Evolutionary conservation across 2,113 vertebrate species (phyloP).

Genomic region (Pipra filicauda): DNA sequence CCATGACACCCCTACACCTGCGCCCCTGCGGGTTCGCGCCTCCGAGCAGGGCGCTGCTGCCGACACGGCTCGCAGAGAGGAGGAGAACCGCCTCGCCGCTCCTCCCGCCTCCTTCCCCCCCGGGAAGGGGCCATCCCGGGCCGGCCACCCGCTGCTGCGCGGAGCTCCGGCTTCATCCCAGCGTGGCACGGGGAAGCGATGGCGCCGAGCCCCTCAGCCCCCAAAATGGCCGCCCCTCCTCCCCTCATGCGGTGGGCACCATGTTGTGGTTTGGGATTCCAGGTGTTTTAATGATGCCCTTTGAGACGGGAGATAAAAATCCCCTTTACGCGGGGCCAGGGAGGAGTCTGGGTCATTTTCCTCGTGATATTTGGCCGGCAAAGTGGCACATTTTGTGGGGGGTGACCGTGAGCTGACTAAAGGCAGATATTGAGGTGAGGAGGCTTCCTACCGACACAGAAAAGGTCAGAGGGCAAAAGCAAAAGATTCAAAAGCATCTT

Average conservation of each 20-base stretch:
- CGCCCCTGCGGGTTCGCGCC: not conserved
- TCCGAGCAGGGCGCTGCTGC: not conserved
- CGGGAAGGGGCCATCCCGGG: accelerated
- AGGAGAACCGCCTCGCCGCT: accelerated
- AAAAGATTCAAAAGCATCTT: not conserved
- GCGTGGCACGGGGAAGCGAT: accelerated
- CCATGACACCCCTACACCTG: accelerated
- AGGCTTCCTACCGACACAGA: accelerated
- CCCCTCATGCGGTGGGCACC: accelerated
- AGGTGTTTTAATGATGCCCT: not conserved
- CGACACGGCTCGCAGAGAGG: accelerated
- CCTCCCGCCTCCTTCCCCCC: accelerated
- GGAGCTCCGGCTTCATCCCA: accelerated
- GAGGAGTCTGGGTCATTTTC: accelerated
- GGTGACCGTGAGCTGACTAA: accelerated
- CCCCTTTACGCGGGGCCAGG: accelerated
- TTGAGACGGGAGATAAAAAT: not conserved
- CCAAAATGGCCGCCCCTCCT: not conserved
- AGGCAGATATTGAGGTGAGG: not conserved
- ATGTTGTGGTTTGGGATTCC: accelerated
- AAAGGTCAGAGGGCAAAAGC: not conserved
- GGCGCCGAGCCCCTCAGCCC: accelerated
- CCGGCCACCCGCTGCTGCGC: accelerated
- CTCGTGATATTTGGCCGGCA: accelerated
- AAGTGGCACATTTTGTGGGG: accelerated